A percentile compares a stretch with the other conserved stretches of the same genome.
These are phyloP conservation scores for Coenonympha glycerion DNA, from an alignment of 2,888 invertebrate species.

Conservation along the genomic window DNA sequence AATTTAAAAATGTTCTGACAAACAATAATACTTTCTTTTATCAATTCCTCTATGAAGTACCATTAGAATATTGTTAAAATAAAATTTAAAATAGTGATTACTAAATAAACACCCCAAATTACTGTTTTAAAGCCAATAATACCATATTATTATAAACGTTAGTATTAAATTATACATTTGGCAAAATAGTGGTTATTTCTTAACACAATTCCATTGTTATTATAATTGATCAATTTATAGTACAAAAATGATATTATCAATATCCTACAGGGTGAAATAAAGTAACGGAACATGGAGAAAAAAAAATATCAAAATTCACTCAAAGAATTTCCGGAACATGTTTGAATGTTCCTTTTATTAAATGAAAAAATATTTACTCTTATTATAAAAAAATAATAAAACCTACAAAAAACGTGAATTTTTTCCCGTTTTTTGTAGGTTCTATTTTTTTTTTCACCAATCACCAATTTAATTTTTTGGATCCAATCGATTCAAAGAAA, in stretches of 20 bases:
- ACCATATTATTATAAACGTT: conserved; percentile 11
- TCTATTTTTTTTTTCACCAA: too few species aligned
- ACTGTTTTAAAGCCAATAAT: conserved; percentile 16
- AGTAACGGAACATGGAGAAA: too few species aligned
- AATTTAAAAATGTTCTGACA: conserved; percentile 7
- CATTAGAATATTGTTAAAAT: conserved; percentile 3
- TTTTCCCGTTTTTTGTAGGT: too few species aligned
- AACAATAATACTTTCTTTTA: conserved; percentile 7
- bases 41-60: conserved; percentile 24
- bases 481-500: too few species aligned
- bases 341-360: too few species aligned
- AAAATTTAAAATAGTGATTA: neutral
- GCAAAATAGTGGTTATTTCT: conserved; percentile 11
- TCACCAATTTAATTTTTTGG: too few species aligned
- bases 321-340: too few species aligned
- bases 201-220: conserved; percentile 18
- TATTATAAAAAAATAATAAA: too few species aligned
- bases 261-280: too few species aligned
- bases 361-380: too few species aligned
- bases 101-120: neutral
- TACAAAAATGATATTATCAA: conserved; percentile 19
- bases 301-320: too few species aligned
- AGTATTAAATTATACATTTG: neutral
- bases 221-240: conserved; percentile 13
- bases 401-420: too few species aligned